Conservation (phyloP, 1,140 invertebrate genomes). For the Bombus terrestris region DNA sequence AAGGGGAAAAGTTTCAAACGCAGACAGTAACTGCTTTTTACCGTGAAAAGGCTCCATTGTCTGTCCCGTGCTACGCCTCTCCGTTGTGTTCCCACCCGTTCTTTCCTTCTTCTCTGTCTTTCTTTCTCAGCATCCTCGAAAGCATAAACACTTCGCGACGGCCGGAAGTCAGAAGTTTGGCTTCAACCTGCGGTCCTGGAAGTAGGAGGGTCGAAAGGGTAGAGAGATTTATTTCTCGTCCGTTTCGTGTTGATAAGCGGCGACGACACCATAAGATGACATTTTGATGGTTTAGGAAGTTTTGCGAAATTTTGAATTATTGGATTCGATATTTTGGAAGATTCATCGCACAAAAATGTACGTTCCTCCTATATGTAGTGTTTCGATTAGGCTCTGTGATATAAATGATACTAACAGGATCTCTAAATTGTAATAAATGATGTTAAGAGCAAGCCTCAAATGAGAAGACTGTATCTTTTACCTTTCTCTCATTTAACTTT, state of each 20-base stretch:
- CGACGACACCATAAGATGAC: background rate
- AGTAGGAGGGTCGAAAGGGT: background rate
- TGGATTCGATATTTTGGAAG: background rate
- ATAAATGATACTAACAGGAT: no score
- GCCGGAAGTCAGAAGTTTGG: slow-evolving; percentile 71
- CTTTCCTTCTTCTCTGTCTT: background rate
- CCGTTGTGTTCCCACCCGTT: background rate
- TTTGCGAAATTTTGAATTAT: background rate
- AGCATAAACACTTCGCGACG: slow-evolving; percentile 65
- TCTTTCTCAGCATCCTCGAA: slow-evolving; percentile 34
- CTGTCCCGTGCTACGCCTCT: slow-evolving; percentile 34
- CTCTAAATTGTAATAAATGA: no score
- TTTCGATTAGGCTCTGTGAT: no score
- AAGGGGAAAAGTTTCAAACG: slow-evolving; percentile 70
- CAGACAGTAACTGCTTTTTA: slow-evolving; percentile 72
- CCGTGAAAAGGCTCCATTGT: slow-evolving; percentile 71
- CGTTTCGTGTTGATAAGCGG: slow-evolving; percentile 51
- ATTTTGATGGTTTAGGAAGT: background rate
- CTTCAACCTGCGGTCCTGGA: background rate
- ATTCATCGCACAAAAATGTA: background rate
- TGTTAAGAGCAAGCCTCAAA: no score
- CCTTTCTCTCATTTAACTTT: no score
- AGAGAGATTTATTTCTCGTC: slow-evolving; percentile 61
- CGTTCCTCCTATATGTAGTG: no score
- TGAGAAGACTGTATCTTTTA: no score